phyloP scores from a whole-genome alignment of 92 coral and sea anemone genomes.

The Pocillopora meandrina region DNA sequence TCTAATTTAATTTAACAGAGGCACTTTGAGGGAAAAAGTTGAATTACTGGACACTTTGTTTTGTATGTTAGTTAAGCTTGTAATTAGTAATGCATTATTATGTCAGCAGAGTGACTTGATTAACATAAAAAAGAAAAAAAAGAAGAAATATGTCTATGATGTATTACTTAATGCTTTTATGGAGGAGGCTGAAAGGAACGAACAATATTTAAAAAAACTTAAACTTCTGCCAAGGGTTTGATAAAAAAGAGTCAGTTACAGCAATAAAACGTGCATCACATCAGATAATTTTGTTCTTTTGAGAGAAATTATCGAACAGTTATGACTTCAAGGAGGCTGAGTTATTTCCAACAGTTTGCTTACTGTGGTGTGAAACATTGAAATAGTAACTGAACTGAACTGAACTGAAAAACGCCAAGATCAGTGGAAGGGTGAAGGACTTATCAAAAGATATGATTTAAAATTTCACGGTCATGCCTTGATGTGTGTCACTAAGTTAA shows the following conservation, averaged over 20 bases:
- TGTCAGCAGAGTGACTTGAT: constrained; percentile 14
- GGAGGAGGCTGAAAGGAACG: constrained; percentile 15
- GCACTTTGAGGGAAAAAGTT: constrained; percentile 15
- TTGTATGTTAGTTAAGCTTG: constrained; percentile 41
- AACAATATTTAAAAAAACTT: neutral
- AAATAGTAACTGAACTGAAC: neutral
- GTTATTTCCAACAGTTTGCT: neutral
- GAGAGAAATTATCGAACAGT: neutral
- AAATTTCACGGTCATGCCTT: constrained; percentile 7
- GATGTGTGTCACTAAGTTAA: constrained; percentile 17
- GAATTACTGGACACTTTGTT: constrained; percentile 25
- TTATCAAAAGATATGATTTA: neutral
- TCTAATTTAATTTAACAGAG: constrained; percentile 38
- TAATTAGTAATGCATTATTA: neutral
- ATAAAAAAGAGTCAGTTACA: constrained; percentile 12
- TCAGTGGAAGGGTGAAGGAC: neutral
- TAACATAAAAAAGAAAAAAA: neutral
- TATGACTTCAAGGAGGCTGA: too few relatives aligned
- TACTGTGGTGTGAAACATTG: constrained; percentile 6
- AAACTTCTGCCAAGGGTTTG: constrained; percentile 25
- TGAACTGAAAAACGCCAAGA: constrained; percentile 11
- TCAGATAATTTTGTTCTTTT: neutral
- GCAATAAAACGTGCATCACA: neutral
- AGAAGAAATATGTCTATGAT: constrained; percentile 6
- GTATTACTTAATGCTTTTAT: constrained; percentile 18